Evolutionary conservation across 2,113 vertebrate genomes (phyloP), one percentile per base, ranked within the genome.

Genomic region (Sebastes schlegelii): DNA sequence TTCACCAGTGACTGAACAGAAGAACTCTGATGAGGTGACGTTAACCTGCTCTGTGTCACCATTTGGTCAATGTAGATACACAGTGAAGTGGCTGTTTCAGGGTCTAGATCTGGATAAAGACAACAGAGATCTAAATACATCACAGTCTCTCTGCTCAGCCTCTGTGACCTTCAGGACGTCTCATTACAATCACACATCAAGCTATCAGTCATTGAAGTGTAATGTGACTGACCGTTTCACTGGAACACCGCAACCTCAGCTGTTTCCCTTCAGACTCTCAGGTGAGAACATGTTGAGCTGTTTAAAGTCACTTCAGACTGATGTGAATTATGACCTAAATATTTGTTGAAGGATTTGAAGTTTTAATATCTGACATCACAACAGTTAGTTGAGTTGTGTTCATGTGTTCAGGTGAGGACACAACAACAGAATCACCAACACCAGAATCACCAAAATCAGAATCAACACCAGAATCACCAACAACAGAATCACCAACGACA

Each of bases 41-140:
- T 54, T 86, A 6, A 26, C 0, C 46, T 89, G 80, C 74, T 78
- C 64, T 26, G 54, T 80, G 60, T 2, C 0, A 1, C 19, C 4
- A n/a, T 10, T 0, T 21, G 8, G 0, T 6, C 0, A 0, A 0
- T 80, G 77, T 8, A 0, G 0, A 12, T 7, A 51, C 40, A 21
- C 1, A 40, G 48, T 69, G 23, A 26, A 26, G 23, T 26, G 23
- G 23, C 23, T 26, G 23, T 26, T 26, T 26, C 1, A 26, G 23
- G 23, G 23, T 26, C 23, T 2, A 26, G 23, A 26, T 26, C 1
- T 26, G 23, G 23, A 26, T 26, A 26, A 11, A 67, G 1, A 55
- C 5, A 0, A 16, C 5, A 8, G 2, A 43, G n/a, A 48, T 7
- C 0, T 62, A 11, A 77, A 8, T 1, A 68, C 26, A 16, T 57